Percentiles rank a stretch among this genome's conserved stretches.
Conservation (phyloP, 2,888 invertebrate genomes). For the Drosophila gaucha region DNA sequence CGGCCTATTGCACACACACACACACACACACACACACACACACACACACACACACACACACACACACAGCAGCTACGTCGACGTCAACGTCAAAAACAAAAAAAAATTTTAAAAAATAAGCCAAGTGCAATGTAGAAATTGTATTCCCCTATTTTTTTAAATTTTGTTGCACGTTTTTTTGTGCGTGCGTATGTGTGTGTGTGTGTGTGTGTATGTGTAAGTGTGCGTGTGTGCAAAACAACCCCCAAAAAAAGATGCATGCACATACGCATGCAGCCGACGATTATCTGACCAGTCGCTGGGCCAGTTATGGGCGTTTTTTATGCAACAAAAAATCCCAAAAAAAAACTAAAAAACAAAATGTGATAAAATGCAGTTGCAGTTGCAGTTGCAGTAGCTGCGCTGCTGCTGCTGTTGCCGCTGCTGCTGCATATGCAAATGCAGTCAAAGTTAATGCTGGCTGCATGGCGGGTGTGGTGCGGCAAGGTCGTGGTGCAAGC, state of each 20-base stretch:
- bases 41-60: background rate
- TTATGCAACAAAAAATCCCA: conserved; percentile 43
- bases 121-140: conserved; percentile 64
- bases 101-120: conserved; percentile 69
- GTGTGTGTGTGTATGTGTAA: conserved; percentile 11
- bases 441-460: conserved; percentile 62
- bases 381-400: conserved; percentile 17
- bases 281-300: conserved; percentile 53
- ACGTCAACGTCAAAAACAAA: conserved; percentile 16
- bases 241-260: conserved; percentile 61
- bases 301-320: conserved; percentile 74
- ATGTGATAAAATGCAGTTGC: conserved; percentile 30
- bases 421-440: conserved; percentile 22
- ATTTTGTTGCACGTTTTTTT: conserved; percentile 61
- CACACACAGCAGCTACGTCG: background rate
- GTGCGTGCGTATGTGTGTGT: conserved; percentile 41
- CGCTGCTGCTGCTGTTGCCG: conserved; percentile 22
- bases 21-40: conserved; percentile 2
- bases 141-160: conserved; percentile 80
- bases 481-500: conserved; percentile 70
- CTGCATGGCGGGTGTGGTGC: conserved; percentile 60
- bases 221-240: conserved; percentile 63
- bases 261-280: conserved; percentile 36
- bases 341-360: conserved; percentile 20
- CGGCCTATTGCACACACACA: conserved; percentile 35